Base-by-base conservation (phyloP, 2,888 invertebrate species). In the Psylliodes chrysocephalus region DNA sequence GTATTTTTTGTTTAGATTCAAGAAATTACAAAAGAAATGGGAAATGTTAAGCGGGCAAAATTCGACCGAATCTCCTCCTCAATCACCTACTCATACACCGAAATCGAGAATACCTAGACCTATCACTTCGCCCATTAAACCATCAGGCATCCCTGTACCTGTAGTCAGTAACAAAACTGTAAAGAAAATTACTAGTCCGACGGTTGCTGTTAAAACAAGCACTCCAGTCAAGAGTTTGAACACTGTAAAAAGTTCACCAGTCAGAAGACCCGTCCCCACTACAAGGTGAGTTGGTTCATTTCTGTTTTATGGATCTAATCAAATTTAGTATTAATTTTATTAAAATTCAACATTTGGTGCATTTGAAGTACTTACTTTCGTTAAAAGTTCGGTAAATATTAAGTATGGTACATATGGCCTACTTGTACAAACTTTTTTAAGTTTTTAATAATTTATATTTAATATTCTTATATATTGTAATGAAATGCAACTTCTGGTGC, bases 1-100 rank as follows among this genome's bases (percentile, higher is more conserved):
- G n/a, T n/a, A n/a, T n/a, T n/a, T n/a, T n/a, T n/a, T 22, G 2
- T 57, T 3, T 12, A 57, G 56, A 33, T 93, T 93, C 83, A 86
- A 90, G 17, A 86, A 90, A 68, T 82, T 93, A 63, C 92, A 92
- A 76, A 88, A 91, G 77, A 91, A 91, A 76, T 93, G 93, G 93
- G 93, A 93, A 78, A 86, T 91, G 83, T 84, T 93, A 69, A 90
- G 90, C 70, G 86, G 85, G 8, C 84, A 84, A 52, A 86, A 86
- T 35, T 76, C 75, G 5, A 78, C 77, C 33, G 85, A 85, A 40
- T 67, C 70, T 1, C 82, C 83, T 0, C 77, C 77, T 2, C 81
- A 80, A 33, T 84, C 84, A 1, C 84, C 85, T 0, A 83, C 82
- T 10, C 72, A 70, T 60, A 67, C 70, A 1, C 73, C 78, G 8